Base-by-base conservation (phyloP, 2,797 vertebrate genomes). In the Girardinus metallicus region DNA sequence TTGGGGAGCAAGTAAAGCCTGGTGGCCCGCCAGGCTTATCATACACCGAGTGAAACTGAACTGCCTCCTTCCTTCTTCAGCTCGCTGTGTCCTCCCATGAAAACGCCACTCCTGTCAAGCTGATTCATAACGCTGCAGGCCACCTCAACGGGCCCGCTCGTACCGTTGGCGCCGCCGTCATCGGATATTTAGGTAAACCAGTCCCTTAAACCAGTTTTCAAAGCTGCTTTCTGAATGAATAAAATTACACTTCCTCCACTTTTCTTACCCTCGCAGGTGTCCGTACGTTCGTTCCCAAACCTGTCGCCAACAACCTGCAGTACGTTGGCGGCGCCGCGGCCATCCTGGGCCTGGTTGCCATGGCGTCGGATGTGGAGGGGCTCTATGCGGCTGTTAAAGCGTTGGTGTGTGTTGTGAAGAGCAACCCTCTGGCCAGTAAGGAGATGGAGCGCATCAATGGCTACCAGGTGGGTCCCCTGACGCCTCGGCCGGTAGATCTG, bases 371-470 rank as follows among this genome's bases (percentile, higher is more conserved):
- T 29, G 99, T 99, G 85, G 99, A 99, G 91, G 99, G 99, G 11
- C 89, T 99, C 10, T 99, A 99, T 36, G 99, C 99, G 0, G 99
- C 99, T 0, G 99, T 99, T 86, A 99, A 99, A 91, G 98, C 99
- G 5, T 94, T 99, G 89, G 99, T 99, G 77, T 99, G 99, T 60
- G 98, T 99, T 2, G 98, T 99, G 11, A 99, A 98, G 90, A 99
- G 99, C 94, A 99, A 99, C 94, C 97, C 97, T 3, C 85, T 99
- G 88, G 98, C 99, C 91, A 98, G 99, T 91, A 99, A 99, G 92
- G 99, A 99, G 92, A 99, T 99, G 98, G 98, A 99, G 92, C 97
- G 99, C 71, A 99, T 99, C 91, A 97, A 96, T 94, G 99, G 99
- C 84, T 99, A 99, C 94, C 99, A 99, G 98, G 99, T 99, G 12